Percentiles rank a stretch among this genome's conserved stretches.
These are phyloP conservation scores for Marasmarcha lunaedactyla DNA, from an alignment of 2,888 invertebrate species.

Conservation along the genomic window DNA sequence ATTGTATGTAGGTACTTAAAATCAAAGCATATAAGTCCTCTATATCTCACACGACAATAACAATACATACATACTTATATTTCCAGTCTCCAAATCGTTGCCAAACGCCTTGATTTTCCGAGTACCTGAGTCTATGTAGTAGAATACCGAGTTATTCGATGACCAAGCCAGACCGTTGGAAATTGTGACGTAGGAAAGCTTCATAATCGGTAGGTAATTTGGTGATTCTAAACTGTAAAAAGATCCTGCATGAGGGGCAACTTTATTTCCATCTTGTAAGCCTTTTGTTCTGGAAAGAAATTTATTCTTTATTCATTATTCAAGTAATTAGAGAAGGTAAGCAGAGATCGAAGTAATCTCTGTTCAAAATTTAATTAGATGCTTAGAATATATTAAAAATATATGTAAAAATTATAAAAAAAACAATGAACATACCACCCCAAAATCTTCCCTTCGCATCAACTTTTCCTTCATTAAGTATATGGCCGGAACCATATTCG, in stretches of 20 bases:
- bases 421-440: constrained; percentile 61
- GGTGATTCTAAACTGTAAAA: constrained; percentile 53
- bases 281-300: constrained; percentile 29
- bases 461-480: constrained; percentile 74
- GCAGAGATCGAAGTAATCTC: no score
- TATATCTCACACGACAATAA: no score
- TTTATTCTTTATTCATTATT: no score
- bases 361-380: no score
- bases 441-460: constrained; percentile 70
- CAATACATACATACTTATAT: constrained; percentile 48
- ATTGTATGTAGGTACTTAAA: no score
- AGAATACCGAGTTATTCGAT: constrained; percentile 64
- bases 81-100: constrained; percentile 61
- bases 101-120: constrained; percentile 72
- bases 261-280: constrained; percentile 22
- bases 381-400: no score
- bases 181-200: constrained; percentile 49
- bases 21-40: no score
- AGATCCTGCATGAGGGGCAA: constrained; percentile 34
- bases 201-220: constrained; percentile 20
- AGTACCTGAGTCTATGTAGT: constrained; percentile 76
- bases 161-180: constrained; percentile 81
- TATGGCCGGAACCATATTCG: constrained; percentile 20
- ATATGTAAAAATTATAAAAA: no score
- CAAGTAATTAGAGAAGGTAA: no score